These are phyloP conservation scores for Trachurus trachurus DNA, from an alignment of 2,797 vertebrate genomes.

Conservation along the genomic window DNA sequence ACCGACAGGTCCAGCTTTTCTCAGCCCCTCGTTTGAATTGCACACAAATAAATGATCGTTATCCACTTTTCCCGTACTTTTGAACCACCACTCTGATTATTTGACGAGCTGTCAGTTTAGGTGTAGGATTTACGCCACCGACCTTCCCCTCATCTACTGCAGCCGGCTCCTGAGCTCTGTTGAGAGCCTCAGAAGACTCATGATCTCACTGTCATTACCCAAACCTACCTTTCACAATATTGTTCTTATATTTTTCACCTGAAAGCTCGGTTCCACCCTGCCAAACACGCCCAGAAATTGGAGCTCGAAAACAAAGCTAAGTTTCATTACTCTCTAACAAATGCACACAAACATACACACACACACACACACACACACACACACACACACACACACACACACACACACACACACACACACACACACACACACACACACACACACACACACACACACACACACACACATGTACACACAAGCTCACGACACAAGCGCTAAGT, in stretches of 20 bases:
- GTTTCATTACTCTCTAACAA: slow-evolving; percentile 57
- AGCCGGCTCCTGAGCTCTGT: slow-evolving; percentile 25
- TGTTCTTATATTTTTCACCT: slow-evolving; percentile 26
- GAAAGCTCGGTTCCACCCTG: slow-evolving; percentile 7
- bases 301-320: slow-evolving; percentile 36
- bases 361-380: slow-evolving; percentile 19
- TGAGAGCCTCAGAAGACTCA: slow-evolving; percentile 13
- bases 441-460: slow-evolving; percentile 27
- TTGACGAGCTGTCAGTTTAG: slow-evolving; percentile 56
- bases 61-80: slow-evolving; percentile 74
- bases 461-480: background rate
- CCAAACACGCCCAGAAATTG: slow-evolving; percentile 38
- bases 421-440: slow-evolving; percentile 13
- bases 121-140: slow-evolving; percentile 25
- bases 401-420: slow-evolving; percentile 11
- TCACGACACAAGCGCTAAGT: slow-evolving; percentile 55
- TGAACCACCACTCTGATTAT: slow-evolving; percentile 66
- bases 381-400: slow-evolving; percentile 19
- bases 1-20: slow-evolving; percentile 55
- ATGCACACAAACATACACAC: slow-evolving; percentile 33
- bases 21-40: slow-evolving; percentile 64
- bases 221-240: slow-evolving; percentile 8
- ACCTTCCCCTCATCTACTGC: background rate
- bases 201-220: slow-evolving; percentile 9
- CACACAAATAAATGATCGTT: slow-evolving; percentile 79